Evolutionary conservation across 2,888 invertebrate genomes (phyloP), one percentile per base, ranked within the genome.

Genomic region (Apocheima hispidaria): DNA sequence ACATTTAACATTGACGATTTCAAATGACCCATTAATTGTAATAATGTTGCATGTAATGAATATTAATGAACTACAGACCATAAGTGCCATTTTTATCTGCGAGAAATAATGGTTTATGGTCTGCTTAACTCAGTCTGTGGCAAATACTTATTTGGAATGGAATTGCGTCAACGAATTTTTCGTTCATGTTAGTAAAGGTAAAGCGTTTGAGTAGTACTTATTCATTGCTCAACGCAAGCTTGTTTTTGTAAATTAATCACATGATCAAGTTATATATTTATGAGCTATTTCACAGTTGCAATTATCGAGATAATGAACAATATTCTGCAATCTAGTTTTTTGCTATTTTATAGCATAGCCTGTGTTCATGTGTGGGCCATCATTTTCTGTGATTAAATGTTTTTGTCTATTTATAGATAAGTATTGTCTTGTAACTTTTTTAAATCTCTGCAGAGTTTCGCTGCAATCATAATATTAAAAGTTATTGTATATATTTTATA

Each of bases 401-500:
- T 10, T 41, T 41, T 38, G 16, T 26, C 18, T 18, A 18, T 30
- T 14, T 12, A 30, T 46, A 30, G 28, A 14, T 28, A 16, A 46
- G 30, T 46, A 30, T 46, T 30, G 30, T 46, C 30, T 28, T 4
- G 40, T 40, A 30, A 46, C 12, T 18, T 30, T 30, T 46, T 18
- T 14, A 20, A 9, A 9, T 30, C 10, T 30, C 14, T 9, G 28
- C 44, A 44, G 16, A 46, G 21, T 21, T 28, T 35, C 4, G 10
- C 23, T 40, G 38, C 38, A 28, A 41, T 41, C 12, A 38, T 18
- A 12, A 20, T 48, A 10, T 9, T 54, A 54, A 21, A 50, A 60
- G 14, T 28, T 53, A 55, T 50, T 66, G 63, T 66, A 67, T 26
- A 64, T 60, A 60, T 10, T 48, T 59, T 62, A 21, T 53, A 51